These are phyloP conservation scores for Meghimatium bilineatum DNA, from an alignment of 2,888 invertebrate species.

Conservation along the genomic window DNA sequence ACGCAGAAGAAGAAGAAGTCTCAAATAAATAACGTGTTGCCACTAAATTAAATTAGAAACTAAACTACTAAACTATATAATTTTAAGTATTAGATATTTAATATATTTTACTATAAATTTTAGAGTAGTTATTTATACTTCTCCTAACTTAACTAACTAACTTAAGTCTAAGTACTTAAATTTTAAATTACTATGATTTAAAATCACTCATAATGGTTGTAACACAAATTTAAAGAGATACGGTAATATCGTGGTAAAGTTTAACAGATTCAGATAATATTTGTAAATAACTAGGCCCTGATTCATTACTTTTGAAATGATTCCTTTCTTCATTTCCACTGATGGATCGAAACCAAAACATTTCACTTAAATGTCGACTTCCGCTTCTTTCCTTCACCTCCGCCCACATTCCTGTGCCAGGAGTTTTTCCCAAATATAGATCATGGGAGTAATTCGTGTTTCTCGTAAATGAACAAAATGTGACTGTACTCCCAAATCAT, in stretches of 20 bases:
- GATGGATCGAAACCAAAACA: slow-evolving; percentile 23
- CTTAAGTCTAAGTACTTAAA: too few relatives aligned
- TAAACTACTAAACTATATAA: too few relatives aligned
- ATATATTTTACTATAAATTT: too few relatives aligned
- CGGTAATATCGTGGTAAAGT: neutral
- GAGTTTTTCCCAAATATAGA: neutral
- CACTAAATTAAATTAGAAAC: too few relatives aligned
- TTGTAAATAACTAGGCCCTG: neutral
- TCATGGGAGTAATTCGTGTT: too few relatives aligned
- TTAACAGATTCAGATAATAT: neutral
- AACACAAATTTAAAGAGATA: neutral
- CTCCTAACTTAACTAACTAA: too few relatives aligned
- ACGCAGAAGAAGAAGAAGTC: too few relatives aligned
- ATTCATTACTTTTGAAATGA: neutral
- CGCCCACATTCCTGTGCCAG: slow-evolving; percentile 22
- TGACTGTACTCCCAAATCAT: neutral
- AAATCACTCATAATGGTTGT: neutral
- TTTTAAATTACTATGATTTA: neutral
- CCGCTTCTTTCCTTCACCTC: slow-evolving; percentile 12
- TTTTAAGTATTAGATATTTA: too few relatives aligned
- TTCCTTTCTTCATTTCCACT: neutral
- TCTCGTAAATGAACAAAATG: too few relatives aligned
- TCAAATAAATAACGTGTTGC: too few relatives aligned
- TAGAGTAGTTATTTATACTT: too few relatives aligned
- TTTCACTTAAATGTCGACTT: slow-evolving; percentile 11